Conservation (phyloP, 2,888 invertebrate genomes). For the Hecatera dysodea region DNA sequence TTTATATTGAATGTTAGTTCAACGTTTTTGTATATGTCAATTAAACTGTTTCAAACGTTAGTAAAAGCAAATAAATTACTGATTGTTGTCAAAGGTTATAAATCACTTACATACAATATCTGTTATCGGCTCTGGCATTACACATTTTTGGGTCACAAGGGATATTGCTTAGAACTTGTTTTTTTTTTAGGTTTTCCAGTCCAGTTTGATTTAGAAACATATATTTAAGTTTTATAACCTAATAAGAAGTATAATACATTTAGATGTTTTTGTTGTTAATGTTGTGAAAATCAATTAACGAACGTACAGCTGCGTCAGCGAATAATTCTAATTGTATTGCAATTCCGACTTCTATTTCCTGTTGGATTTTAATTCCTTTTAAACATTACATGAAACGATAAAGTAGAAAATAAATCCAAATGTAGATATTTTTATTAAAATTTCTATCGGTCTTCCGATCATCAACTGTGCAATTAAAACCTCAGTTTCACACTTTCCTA, state of each 20-base stretch:
- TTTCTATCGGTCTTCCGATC: neutral
- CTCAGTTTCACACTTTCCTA: neutral
- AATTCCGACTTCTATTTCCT: neutral
- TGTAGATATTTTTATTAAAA: neutral
- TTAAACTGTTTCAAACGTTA: too few relatives aligned
- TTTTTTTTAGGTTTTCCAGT: too few relatives aligned
- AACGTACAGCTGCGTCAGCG: neutral
- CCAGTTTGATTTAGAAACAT: too few relatives aligned
- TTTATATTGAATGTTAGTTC: neutral
- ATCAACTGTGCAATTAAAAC: neutral
- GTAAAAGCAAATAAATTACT: too few relatives aligned
- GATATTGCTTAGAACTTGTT: too few relatives aligned
- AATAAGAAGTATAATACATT: too few relatives aligned
- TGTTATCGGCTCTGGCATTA: too few relatives aligned
- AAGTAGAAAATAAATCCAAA: neutral
- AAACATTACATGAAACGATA: neutral
- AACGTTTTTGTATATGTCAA: neutral
- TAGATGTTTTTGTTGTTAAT: neutral
- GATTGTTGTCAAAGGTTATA: too few relatives aligned
- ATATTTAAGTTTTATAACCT: too few relatives aligned
- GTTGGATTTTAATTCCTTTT: neutral
- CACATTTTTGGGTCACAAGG: too few relatives aligned
- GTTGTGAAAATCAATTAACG: conserved; percentile 2
- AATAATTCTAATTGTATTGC: neutral
- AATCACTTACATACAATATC: too few relatives aligned